Base-by-base conservation (phyloP, 2,888 invertebrate genomes). In the Dryadula phaetusa region DNA sequence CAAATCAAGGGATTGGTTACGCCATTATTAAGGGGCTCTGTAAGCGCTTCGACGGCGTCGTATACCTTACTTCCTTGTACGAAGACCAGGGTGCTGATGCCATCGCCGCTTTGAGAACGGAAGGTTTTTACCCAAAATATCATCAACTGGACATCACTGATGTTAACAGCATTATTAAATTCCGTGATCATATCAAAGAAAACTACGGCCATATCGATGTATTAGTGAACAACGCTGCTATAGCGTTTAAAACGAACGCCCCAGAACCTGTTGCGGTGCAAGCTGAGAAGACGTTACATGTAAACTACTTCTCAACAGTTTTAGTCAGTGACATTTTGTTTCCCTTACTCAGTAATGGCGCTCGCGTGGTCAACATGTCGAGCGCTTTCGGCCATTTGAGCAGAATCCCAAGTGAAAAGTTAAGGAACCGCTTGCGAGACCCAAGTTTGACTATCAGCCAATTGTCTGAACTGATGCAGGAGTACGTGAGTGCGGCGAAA, bases 131-230 rank as follows among this genome's bases (percentile, higher is more conserved):
- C 3, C 46, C 61, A 22, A 34, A 20, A 34, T 61, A 61, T 7
- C 61, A 61, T 14, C 47, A 61, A 32, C 16, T 52, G 52, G 52
- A 52, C 52, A 52, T 52, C 16, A 52, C 52, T 1, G 52, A 52
- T 10, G 16, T 52, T 4, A 52, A 52, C 0, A 52, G 52, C n/a
- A 32, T 52, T 3, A 32, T 16, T 10, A 52, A 32, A 52, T 32
- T 52, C 16, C 52, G 32, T 28, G 52, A 52, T 18, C 28, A 52
- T 52, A 5, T 52, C 16, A 52, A 52, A 52, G 28, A 52, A 32
- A 52, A 52, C 52, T 32, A 52, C 32, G 52, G 28, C 5, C 12
- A 32, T 32, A 32, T 52, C 16, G 52, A 52, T 52, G 1, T 52
- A 16, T 16, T 52, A 28, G 52, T 52, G 16, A 52, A 52, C 5